phyloP scores from a whole-genome alignment of 2,113 vertebrate genomes.

The Coregonus clupeaformis region DNA sequence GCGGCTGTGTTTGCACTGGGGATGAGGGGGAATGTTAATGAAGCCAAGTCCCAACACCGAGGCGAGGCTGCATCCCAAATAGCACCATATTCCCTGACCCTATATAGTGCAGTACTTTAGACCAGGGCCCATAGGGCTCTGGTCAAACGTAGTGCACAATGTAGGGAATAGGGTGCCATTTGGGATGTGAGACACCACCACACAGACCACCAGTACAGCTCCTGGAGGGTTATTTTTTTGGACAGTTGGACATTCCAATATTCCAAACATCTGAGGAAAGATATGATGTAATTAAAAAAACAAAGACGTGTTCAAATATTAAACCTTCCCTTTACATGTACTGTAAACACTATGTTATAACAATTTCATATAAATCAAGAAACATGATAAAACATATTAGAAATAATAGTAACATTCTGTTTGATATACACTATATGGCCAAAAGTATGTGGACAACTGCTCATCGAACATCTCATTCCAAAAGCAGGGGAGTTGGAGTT shows the following conservation, averaged over 20 bases:
- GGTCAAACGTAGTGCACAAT: too few relatives aligned
- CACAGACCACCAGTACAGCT: slow-evolving; percentile 1
- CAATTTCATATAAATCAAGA: slow-evolving; percentile 50
- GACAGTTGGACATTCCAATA: too few relatives aligned
- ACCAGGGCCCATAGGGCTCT: too few relatives aligned
- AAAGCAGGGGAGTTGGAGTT: too few relatives aligned
- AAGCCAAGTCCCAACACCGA: not conserved
- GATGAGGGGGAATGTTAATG: not conserved
- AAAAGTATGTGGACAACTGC: too few relatives aligned
- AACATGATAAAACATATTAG: slow-evolving; percentile 58
- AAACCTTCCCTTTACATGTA: slow-evolving; percentile 40
- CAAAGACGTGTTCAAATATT: not conserved
- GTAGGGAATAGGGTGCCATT: too few relatives aligned
- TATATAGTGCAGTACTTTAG: too few relatives aligned
- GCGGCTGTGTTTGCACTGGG: slow-evolving; percentile 22
- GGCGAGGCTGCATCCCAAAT: not conserved
- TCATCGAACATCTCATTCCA: too few relatives aligned
- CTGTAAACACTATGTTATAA: slow-evolving; percentile 52
- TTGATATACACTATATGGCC: too few relatives aligned
- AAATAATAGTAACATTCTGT: slow-evolving; percentile 43
- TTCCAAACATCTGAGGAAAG: too few relatives aligned
- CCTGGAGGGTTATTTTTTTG: slow-evolving; percentile 62
- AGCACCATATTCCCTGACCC: not conserved
- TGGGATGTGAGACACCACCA: too few relatives aligned
- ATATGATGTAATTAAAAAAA: slow-evolving; percentile 38